A percentile compares a stretch with the other conserved stretches of the same genome.
Evolutionary conservation across 1,140 invertebrate species (phyloP).

Genomic region (Scaptomyza pallida): DNA sequence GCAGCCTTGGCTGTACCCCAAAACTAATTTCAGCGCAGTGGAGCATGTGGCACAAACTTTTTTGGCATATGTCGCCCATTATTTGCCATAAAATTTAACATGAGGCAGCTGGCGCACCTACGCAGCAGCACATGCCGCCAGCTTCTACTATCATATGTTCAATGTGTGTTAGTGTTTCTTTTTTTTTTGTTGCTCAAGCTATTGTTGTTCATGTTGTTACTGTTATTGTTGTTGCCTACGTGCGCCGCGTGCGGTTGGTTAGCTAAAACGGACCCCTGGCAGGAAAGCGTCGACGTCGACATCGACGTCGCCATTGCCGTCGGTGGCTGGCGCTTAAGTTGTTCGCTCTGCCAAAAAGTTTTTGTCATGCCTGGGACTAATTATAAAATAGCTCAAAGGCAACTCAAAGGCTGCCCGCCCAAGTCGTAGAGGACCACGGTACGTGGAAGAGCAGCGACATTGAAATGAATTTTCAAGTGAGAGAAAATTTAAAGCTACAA

Average conservation of each 20-base stretch:
- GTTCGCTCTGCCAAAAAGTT: constrained; percentile 78
- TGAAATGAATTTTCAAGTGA: constrained; percentile 33
- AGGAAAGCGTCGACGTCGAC: neutral
- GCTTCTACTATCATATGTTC: constrained; percentile 16
- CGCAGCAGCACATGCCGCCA: constrained; percentile 24
- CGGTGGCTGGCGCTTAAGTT: constrained; percentile 63
- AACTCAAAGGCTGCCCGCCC: constrained; percentile 58
- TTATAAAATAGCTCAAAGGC: constrained; percentile 83
- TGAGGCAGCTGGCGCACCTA: constrained; percentile 37
- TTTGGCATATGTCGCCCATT: constrained; percentile 74
- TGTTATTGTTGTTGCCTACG: constrained; percentile 44
- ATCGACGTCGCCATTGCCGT: too few species aligned
- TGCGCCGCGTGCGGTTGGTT: constrained; percentile 64
- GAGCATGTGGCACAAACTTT: constrained; percentile 70
- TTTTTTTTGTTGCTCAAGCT: constrained; percentile 5
- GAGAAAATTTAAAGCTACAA: constrained; percentile 60
- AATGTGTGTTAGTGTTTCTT: constrained; percentile 2
- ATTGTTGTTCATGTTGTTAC: constrained; percentile 38
- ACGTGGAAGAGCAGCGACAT: constrained; percentile 23
- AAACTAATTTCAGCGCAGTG: constrained; percentile 71
- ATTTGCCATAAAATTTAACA: constrained; percentile 75
- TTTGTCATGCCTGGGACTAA: constrained; percentile 81
- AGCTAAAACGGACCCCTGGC: constrained; percentile 60
- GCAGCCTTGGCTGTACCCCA: constrained; percentile 51
- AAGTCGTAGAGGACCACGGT: neutral